Percentiles rank a stretch among this genome's conserved stretches.
Conservation (phyloP, 2,888 invertebrate species). For the Drosophila kanekoi region DNA sequence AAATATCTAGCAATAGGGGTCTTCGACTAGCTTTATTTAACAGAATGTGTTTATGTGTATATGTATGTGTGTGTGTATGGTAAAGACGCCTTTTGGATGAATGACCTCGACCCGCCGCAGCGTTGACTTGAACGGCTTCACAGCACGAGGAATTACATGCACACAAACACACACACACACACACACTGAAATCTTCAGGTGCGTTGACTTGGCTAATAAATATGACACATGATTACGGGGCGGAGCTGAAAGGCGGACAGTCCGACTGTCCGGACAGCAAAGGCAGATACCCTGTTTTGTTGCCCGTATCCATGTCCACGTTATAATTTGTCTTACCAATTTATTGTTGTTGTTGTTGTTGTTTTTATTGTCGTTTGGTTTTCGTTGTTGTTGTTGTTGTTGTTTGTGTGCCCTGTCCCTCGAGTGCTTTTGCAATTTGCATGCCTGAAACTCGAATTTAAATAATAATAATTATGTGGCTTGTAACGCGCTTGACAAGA, state of each 20-base stretch:
- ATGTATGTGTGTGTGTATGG: background rate
- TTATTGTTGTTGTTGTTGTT: background rate
- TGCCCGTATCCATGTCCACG: constrained; percentile 24
- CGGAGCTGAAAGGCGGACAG: constrained; percentile 13
- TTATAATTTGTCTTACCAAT: constrained; percentile 28
- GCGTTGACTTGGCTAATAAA: constrained; percentile 58
- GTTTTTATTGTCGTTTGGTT: constrained; percentile 6
- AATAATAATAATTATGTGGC: constrained; percentile 45
- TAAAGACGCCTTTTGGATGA: constrained; percentile 34
- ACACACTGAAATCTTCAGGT: constrained; percentile 17
- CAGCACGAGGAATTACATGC: constrained; percentile 5
- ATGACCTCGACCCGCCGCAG: constrained; percentile 52
- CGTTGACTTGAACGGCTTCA: constrained; percentile 51
- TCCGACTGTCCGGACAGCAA: constrained; percentile 3
- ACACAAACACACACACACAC: background rate
- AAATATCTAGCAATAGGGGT: constrained; percentile 7
- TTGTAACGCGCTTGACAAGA: constrained; percentile 42
- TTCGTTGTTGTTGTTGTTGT: constrained; percentile 3
- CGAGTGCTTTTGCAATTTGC: constrained; percentile 44
- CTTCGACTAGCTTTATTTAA: background rate
- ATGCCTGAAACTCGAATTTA: constrained; percentile 42
- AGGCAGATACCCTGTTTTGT: constrained; percentile 20
- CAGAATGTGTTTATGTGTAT: background rate
- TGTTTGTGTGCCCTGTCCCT: constrained; percentile 10
- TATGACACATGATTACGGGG: constrained; percentile 36